Evolutionary conservation across 35 echinoderm and acorn worm species (phyloP).

Genomic region (Acanthaster planci): DNA sequence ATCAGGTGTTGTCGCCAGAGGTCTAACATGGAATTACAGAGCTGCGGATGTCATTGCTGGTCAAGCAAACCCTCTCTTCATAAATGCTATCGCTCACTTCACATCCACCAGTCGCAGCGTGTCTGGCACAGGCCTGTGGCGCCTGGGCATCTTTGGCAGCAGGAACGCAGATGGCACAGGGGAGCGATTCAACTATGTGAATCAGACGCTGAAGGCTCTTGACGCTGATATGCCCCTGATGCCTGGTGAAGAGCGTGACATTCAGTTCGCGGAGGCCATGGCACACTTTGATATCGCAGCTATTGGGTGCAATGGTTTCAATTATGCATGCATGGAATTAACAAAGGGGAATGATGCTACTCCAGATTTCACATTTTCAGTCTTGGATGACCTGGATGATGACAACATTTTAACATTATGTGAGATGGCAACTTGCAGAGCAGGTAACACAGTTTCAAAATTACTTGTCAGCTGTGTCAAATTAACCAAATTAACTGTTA

Average conservation of each 20-base stretch:
- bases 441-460: conserved; percentile 47
- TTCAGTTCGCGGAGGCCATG: conserved; percentile 38
- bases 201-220: conserved; percentile 58
- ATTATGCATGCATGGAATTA: conserved; percentile 88
- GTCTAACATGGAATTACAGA: conserved; percentile 57
- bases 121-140: conserved; percentile 73
- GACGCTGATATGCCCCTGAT: conserved; percentile 37
- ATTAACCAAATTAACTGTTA: no score
- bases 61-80: conserved; percentile 53
- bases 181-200: conserved; percentile 75
- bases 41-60: conserved; percentile 69
- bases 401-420: conserved; percentile 59
- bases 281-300: conserved; percentile 91
- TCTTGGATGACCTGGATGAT: conserved; percentile 30
- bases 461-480: no score
- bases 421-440: conserved; percentile 47
- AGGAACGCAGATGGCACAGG: conserved; percentile 67
- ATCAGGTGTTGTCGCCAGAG: conserved; percentile 65
- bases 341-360: conserved; percentile 61
- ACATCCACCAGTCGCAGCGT: conserved; percentile 41
- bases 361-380: conserved; percentile 74
- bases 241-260: neutral
- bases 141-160: conserved; percentile 77
- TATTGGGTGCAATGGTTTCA: conserved; percentile 81
- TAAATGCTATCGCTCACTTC: conserved; percentile 57